phyloP scores from a whole-genome alignment of 1,140 invertebrate species.

The Neodiprion lecontei region DNA sequence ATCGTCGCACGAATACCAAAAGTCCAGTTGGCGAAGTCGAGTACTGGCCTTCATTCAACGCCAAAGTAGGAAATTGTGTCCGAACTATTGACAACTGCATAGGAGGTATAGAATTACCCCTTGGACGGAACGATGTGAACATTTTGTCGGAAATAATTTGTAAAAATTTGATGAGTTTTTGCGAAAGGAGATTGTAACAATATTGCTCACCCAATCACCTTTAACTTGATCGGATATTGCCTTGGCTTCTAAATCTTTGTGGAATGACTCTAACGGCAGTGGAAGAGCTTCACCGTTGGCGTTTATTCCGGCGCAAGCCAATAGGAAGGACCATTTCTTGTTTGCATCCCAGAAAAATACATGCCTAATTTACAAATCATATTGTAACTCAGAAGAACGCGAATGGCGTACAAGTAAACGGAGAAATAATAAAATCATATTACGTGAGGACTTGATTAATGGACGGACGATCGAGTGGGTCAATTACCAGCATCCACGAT shows the following conservation, averaged over 20 bases:
- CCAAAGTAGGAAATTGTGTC: slow-evolving; percentile 11
- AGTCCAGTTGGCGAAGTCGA: slow-evolving; percentile 11
- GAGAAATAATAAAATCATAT: slow-evolving; percentile 10
- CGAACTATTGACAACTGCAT: slow-evolving; percentile 14
- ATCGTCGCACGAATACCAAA: slow-evolving; percentile 13
- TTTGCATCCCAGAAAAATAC: slow-evolving; percentile 48
- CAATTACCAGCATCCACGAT: slow-evolving; percentile 48
- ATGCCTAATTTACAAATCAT: slow-evolving; percentile 39
- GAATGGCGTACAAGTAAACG: no score
- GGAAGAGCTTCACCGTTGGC: background rate
- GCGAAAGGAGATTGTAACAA: background rate
- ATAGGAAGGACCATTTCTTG: slow-evolving; percentile 50
- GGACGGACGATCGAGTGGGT: slow-evolving; percentile 43
- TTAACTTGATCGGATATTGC: slow-evolving; percentile 7
- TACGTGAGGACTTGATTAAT: slow-evolving; percentile 47
- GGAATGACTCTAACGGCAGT: slow-evolving; percentile 8
- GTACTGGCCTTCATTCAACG: background rate
- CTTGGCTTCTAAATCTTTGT: slow-evolving; percentile 11
- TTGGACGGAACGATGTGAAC: no score
- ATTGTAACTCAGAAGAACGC: background rate
- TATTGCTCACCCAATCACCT: slow-evolving; percentile 20
- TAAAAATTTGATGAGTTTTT: no score
- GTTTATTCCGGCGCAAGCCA: slow-evolving; percentile 36
- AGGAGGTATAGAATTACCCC: background rate
- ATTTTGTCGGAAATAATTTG: no score